These are phyloP conservation scores for Pardalotus punctatus DNA, from an alignment of 2,113 vertebrate species.

Conservation along the genomic window DNA sequence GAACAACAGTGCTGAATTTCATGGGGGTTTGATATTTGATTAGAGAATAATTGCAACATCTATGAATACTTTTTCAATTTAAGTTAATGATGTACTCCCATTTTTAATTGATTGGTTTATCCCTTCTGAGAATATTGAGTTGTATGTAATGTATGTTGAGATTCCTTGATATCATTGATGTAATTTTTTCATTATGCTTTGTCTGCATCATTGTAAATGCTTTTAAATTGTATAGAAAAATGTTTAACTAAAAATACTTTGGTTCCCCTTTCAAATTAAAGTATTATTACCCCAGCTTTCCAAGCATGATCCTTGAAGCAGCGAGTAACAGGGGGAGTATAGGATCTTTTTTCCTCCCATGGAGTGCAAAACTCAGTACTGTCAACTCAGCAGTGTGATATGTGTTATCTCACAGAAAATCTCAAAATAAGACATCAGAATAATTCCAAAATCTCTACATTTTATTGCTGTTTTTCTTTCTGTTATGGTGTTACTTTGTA, in stretches of 20 bases:
- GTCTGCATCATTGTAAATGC: background rate
- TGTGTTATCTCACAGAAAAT: background rate
- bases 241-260: background rate
- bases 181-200: background rate
- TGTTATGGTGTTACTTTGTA: background rate
- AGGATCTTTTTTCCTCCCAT: background rate
- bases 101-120: slow-evolving; percentile 1
- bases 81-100: background rate
- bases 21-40: background rate
- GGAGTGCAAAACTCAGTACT: background rate
- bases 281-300: background rate
- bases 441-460: background rate
- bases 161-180: background rate
- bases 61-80: background rate
- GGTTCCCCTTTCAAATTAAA: background rate
- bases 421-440: background rate
- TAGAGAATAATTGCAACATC: background rate
- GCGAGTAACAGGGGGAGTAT: background rate
- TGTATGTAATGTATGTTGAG: background rate
- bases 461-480: background rate
- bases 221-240: background rate
- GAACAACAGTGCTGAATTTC: background rate
- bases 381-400: background rate
- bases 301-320: background rate
- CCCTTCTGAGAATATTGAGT: background rate